Base-by-base conservation (phyloP, 2,797 vertebrate genomes). In the Coccyzus lansbergi region DNA sequence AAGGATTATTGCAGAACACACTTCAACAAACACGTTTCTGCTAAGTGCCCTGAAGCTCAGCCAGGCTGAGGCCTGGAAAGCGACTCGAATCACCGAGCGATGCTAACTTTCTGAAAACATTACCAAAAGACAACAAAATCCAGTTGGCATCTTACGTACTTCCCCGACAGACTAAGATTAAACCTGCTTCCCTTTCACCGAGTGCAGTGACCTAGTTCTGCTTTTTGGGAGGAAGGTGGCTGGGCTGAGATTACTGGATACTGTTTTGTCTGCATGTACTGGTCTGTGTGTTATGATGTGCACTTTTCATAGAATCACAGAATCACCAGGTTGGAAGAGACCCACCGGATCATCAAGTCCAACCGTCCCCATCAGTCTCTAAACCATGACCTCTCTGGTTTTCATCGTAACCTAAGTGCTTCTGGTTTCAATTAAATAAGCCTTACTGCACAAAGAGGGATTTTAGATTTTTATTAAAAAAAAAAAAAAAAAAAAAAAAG, bases 391-490 rank as follows among this genome's bases (percentile, higher is more conserved):
- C n/a, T n/a, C n/a, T n/a, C n/a, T n/a, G n/a, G n/a, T 92, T 94
- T 96, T 71, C 87, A 74, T 67, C 80, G 77, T 78, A 48, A 83
- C 72, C 70, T 95, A 78, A 91, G 83, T 4, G 58, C 46, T 90
- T 86, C 68, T 77, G 65, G 34, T 94, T 96, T 67, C 48, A 82
- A 89, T 94, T 91, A 96, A 97, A 94, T 92, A 94, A 89, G 22
- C 94, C 89, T 95, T 95, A 60, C 53, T 91, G 96, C 96, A 96
- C 79, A 85, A 95, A 94, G 63, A 96, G 10, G 20, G 80, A 97
- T 96, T 97, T 97, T 87, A 96, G 59, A 62, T 88, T 97, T 97
- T 96, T 96, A 95, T 93, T 97, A 10, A 88, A 93, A n/a, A 81
- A 91, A 96, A 91, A 96, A 88, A 74, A n/a, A n/a, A 10, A 88